Percentiles rank a stretch among this genome's conserved stretches.
phyloP scores from a whole-genome alignment of 1,140 invertebrate genomes.

The Ectropis grisescens region DNA sequence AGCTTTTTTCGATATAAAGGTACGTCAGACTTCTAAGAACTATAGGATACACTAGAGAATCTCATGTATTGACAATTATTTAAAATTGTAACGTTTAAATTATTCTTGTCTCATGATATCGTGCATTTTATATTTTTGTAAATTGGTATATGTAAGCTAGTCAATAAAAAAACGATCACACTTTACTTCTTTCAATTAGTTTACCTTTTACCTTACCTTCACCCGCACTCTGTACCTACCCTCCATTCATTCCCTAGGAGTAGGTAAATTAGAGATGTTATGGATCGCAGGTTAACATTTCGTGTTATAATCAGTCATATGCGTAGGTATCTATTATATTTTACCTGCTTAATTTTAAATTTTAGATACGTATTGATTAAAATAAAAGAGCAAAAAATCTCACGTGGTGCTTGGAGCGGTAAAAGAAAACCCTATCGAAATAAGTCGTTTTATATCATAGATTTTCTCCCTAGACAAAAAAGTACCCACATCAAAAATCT shows the following conservation, averaged over 20 bases:
- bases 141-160: conserved; percentile 46
- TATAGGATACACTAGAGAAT: too few species aligned
- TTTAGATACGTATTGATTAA: too few species aligned
- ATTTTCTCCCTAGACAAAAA: too few species aligned
- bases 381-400: too few species aligned
- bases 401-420: too few species aligned
- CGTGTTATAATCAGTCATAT: neutral
- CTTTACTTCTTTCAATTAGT: conserved; percentile 13
- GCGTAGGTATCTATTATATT: neutral
- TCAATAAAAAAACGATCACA: conserved; percentile 52
- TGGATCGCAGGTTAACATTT: neutral
- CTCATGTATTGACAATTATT: too few species aligned
- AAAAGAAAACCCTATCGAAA: too few species aligned
- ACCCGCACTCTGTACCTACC: neutral
- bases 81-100: too few species aligned
- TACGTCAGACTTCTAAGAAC: neutral
- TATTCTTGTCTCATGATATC: too few species aligned
- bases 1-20: neutral
- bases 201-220: conserved; percentile 11
- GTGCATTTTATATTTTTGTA: conserved; percentile 52
- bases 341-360: neutral
- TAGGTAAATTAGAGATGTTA: neutral
- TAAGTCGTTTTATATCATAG: too few species aligned
- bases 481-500: too few species aligned
- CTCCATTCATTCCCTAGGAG: neutral